phyloP scores from a whole-genome alignment of 2,113 vertebrate genomes.

The Aplodontia rufa region DNA sequence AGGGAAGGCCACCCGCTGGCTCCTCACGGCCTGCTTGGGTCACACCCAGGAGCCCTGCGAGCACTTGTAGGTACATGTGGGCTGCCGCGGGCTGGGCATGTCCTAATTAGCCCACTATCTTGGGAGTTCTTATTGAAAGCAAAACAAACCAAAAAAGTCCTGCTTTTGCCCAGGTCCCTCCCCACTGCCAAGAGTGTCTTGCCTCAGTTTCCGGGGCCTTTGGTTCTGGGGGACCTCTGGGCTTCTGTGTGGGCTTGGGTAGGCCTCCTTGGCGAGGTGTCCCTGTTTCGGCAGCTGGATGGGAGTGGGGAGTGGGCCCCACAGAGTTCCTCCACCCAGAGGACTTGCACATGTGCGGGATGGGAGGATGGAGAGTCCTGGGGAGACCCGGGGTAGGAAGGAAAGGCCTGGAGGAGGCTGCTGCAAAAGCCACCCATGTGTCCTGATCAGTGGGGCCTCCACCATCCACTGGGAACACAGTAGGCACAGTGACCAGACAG shows the following conservation, averaged over 20 bases:
- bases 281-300: neutral
- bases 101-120: slow-evolving; percentile 86
- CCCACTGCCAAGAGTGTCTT: neutral
- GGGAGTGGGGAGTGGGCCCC: neutral
- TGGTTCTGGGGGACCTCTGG: neutral
- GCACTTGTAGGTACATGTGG: slow-evolving; percentile 86
- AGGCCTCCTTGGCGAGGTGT: neutral
- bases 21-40: slow-evolving; percentile 73
- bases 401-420: neutral
- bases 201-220: neutral
- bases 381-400: neutral
- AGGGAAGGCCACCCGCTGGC: neutral
- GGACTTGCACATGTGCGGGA: too few species aligned
- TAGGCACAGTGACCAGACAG: neutral
- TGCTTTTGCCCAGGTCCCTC: slow-evolving; percentile 69
- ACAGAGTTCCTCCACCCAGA: too few species aligned
- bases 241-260: neutral
- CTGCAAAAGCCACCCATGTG: accelerated
- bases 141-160: slow-evolving; percentile 73
- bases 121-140: slow-evolving; percentile 71
- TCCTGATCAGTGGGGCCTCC: accelerated
- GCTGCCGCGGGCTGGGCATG: slow-evolving; percentile 86
- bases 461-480: accelerated
- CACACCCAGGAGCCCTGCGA: slow-evolving; percentile 82
- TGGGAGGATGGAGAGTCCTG: neutral